These are phyloP conservation scores for Octopus bimaculoides DNA, from an alignment of 1,140 invertebrate species.

Conservation along the genomic window DNA sequence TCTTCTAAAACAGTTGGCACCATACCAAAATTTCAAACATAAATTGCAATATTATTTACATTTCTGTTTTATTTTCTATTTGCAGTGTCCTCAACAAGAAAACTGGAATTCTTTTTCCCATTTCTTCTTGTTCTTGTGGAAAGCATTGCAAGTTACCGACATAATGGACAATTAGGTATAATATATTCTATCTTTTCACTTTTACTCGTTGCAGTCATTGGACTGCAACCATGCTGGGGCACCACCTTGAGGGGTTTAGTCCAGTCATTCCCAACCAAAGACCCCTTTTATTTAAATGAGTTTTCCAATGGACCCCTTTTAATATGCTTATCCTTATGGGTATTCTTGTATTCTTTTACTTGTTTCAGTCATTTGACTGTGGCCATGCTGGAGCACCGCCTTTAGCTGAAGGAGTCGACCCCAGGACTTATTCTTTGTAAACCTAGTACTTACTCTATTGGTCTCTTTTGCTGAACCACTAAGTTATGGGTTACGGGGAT, in stretches of 20 bases:
- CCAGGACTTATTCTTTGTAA: too few relatives aligned
- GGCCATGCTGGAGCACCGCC: too few relatives aligned
- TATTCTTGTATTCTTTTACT: not conserved
- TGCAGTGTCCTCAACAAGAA: not conserved
- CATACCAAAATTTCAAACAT: not conserved
- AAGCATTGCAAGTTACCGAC: not conserved
- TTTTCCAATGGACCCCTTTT: not conserved
- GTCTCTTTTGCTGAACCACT: too few relatives aligned
- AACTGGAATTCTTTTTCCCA: not conserved
- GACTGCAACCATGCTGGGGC: too few relatives aligned
- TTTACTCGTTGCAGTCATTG: not conserved
- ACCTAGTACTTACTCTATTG: too few relatives aligned
- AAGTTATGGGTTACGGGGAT: too few relatives aligned
- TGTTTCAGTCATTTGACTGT: too few relatives aligned
- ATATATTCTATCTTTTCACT: not conserved
- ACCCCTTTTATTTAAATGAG: not conserved
- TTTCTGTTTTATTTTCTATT: not conserved
- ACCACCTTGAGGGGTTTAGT: not conserved
- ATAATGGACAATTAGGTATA: slow-evolving; percentile 2
- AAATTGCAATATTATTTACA: not conserved
- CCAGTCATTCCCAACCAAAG: not conserved
- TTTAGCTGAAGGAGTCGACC: too few relatives aligned
- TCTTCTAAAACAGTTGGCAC: not conserved
- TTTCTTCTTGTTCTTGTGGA: not conserved
- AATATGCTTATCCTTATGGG: not conserved